These are phyloP conservation scores for Silurus aristotelis DNA, from an alignment of 2,797 vertebrate species.

Conservation along the genomic window DNA sequence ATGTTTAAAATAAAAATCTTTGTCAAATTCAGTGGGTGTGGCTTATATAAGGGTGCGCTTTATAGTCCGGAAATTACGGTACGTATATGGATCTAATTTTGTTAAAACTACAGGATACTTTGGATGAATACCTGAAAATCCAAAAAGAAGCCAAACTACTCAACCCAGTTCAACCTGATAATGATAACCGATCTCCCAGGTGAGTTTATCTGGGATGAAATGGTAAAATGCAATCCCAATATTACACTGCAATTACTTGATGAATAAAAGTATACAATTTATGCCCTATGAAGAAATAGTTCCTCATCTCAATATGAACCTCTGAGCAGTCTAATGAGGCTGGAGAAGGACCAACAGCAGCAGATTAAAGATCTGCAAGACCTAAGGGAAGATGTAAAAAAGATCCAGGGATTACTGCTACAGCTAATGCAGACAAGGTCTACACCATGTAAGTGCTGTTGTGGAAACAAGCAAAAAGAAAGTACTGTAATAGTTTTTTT, in stretches of 20 bases:
- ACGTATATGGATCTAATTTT: not conserved
- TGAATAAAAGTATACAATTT: not conserved
- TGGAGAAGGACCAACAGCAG: constrained; percentile 54
- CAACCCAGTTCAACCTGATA: constrained; percentile 9
- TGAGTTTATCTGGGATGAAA: constrained; percentile 20
- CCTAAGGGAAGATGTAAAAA: constrained; percentile 56
- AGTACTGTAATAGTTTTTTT: not conserved
- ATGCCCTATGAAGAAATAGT: constrained; percentile 13
- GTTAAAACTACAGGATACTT: constrained; percentile 61
- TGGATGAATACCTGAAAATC: constrained; percentile 65
- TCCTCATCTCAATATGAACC: constrained; percentile 23
- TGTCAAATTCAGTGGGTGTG: too few relatives aligned
- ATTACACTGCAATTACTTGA: too few relatives aligned
- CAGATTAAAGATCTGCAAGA: constrained; percentile 53
- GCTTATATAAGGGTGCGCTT: too few relatives aligned
- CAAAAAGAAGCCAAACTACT: constrained; percentile 54
- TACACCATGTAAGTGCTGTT: constrained; percentile 20
- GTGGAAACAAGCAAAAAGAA: not conserved
- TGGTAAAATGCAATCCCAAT: not conserved
- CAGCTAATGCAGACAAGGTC: constrained; percentile 47
- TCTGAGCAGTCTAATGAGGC: constrained; percentile 37
- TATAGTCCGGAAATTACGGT: too few relatives aligned
- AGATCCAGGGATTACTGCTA: constrained; percentile 54
- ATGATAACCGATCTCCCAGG: constrained; percentile 34
- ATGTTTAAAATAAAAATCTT: too few relatives aligned